Conservation (phyloP, 1,140 invertebrate genomes). For the Philaenus spumarius region DNA sequence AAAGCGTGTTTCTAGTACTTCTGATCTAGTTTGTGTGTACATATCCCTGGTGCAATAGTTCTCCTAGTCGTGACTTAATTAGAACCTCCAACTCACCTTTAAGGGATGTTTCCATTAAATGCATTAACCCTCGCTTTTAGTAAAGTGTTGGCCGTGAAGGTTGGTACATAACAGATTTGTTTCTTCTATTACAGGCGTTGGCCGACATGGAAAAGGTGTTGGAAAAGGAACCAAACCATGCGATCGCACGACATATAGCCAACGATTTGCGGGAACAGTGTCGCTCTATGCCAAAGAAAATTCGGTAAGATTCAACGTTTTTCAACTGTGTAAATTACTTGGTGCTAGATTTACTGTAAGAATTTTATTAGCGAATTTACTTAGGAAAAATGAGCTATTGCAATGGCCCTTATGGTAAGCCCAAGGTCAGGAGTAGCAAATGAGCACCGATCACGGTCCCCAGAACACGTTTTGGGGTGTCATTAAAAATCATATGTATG, state of each 20-base stretch:
- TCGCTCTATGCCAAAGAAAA: constrained; percentile 5
- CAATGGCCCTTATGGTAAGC: no score
- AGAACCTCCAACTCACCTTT: neutral
- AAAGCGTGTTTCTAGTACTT: neutral
- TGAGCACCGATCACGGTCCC: no score
- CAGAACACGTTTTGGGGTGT: no score
- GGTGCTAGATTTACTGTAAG: no score
- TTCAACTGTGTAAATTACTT: no score
- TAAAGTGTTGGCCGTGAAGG: neutral
- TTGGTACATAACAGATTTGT: neutral
- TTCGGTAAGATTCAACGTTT: no score
- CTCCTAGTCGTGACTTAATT: neutral
- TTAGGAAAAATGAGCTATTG: no score
- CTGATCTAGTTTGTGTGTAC: neutral
- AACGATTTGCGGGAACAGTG: constrained; percentile 19
- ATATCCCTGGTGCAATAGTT: neutral
- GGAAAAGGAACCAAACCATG: constrained; percentile 19
- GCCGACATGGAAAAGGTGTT: constrained; percentile 21
- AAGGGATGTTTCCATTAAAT: neutral
- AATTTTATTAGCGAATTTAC: no score
- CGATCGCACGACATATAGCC: constrained; percentile 17
- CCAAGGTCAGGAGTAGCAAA: no score
- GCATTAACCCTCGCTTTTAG: neutral
- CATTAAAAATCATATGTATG: no score
- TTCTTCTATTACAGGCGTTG: constrained; percentile 22